phyloP scores from a whole-genome alignment of 2,797 vertebrate genomes.

The Hippocampus kuda region DNA sequence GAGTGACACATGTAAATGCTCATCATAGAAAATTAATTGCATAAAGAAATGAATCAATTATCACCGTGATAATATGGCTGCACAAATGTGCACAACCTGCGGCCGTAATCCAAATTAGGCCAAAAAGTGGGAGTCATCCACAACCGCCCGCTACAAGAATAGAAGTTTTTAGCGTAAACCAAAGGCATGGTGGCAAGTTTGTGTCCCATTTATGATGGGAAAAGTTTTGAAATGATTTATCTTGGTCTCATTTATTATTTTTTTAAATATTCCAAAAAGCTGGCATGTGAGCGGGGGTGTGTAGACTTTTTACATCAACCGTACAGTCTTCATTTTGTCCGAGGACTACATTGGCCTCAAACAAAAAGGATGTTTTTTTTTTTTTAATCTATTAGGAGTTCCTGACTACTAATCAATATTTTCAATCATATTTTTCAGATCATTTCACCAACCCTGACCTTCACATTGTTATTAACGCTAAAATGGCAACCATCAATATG shows the following conservation, averaged over 20 bases:
- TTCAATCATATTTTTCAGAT: slow-evolving; percentile 41
- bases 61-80: neutral
- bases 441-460: slow-evolving; percentile 62
- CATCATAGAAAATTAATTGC: neutral
- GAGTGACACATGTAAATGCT: slow-evolving; percentile 5
- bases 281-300: no score
- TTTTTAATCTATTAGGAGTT: neutral
- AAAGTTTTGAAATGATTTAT: no score
- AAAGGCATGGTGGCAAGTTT: no score
- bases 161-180: no score
- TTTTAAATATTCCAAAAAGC: neutral
- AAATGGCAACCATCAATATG: slow-evolving; percentile 10
- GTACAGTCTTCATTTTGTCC: no score
- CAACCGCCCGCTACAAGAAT: no score
- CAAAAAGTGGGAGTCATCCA: no score
- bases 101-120: no score
- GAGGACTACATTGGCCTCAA: neutral
- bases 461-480: slow-evolving; percentile 24
- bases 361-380: neutral
- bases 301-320: neutral
- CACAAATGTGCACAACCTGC: no score
- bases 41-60: neutral
- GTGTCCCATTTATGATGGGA: no score
- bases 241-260: neutral
- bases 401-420: neutral